phyloP scores from a whole-genome alignment of 2,888 invertebrate species.

The Koerneria pararmatus region DNA sequence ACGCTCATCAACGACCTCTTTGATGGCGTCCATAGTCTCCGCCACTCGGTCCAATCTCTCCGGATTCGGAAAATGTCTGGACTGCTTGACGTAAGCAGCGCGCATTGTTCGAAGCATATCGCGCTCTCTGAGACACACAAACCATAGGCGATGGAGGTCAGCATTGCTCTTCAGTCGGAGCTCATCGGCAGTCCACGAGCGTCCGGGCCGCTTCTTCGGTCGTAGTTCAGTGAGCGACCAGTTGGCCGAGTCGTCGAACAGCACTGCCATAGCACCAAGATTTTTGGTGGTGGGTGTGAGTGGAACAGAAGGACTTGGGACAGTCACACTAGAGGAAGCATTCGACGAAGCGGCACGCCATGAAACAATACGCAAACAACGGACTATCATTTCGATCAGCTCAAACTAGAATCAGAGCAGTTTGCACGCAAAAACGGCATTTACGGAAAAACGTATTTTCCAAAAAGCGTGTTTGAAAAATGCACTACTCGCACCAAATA shows the following conservation, averaged over 20 bases:
- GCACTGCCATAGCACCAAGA: too few species aligned
- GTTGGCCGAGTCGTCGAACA: conserved; percentile 48
- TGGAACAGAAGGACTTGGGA: too few species aligned
- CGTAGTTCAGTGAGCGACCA: conserved; percentile 44
- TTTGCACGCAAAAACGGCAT: too few species aligned
- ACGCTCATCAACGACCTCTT: conserved; percentile 83
- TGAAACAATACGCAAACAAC: too few species aligned
- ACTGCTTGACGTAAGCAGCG: conserved; percentile 66
- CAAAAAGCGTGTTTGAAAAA: too few species aligned
- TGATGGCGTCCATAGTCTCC: conserved; percentile 83
- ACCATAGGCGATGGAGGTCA: conserved; percentile 95
- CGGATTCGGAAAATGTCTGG: conserved; percentile 49
- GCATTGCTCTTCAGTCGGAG: conserved; percentile 86
- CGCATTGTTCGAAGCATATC: conserved; percentile 96
- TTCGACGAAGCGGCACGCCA: too few species aligned
- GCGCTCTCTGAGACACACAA: conserved; percentile 82
- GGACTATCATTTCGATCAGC: too few species aligned
- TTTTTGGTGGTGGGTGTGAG: too few species aligned
- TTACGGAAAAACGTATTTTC: too few species aligned
- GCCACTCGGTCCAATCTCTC: conserved; percentile 49
- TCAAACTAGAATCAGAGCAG: too few species aligned
- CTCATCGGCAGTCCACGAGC: conserved; percentile 81
- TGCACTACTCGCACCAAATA: too few species aligned
- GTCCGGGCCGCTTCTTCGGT: conserved; percentile 26
- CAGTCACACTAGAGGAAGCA: too few species aligned